These are phyloP conservation scores for Adoxophyes honmai DNA, from an alignment of 1,140 invertebrate species.

Conservation along the genomic window DNA sequence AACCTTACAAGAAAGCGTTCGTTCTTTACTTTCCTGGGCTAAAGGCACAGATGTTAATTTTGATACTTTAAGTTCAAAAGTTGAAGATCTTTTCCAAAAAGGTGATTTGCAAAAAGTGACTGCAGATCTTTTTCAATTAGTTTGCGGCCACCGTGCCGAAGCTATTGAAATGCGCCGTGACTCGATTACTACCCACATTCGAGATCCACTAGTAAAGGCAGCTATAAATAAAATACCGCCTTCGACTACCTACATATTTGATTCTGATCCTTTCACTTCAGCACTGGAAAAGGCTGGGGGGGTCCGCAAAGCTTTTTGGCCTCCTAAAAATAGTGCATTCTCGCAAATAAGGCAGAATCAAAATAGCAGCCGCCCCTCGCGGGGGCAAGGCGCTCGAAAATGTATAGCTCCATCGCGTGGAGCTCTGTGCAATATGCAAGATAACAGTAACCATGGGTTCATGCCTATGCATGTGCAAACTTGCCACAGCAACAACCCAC, in stretches of 20 bases:
- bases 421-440: not conserved
- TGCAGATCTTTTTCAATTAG: constrained; percentile 17
- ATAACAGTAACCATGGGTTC: no score
- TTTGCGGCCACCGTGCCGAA: constrained; percentile 19
- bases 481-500: constrained; percentile 10
- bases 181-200: constrained; percentile 13
- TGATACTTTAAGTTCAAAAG: constrained; percentile 6
- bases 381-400: constrained; percentile 6
- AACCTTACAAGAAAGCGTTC: constrained; percentile 10
- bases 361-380: constrained; percentile 19
- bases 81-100: constrained; percentile 17
- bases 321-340: constrained; percentile 8
- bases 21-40: constrained; percentile 13
- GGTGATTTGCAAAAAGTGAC: constrained; percentile 17
- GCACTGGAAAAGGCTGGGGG: constrained; percentile 17
- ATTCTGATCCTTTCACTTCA: constrained; percentile 4
- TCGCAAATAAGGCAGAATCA: not conserved
- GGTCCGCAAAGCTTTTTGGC: constrained; percentile 22
- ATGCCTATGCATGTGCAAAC: not conserved
- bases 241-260: not conserved
- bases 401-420: constrained; percentile 21
- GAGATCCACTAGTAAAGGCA: constrained; percentile 17
- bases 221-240: constrained; percentile 19
- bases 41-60: not conserved
- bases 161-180: constrained; percentile 19